Conservation (phyloP, 2,113 vertebrate species). For the Proteles cristata region DNA sequence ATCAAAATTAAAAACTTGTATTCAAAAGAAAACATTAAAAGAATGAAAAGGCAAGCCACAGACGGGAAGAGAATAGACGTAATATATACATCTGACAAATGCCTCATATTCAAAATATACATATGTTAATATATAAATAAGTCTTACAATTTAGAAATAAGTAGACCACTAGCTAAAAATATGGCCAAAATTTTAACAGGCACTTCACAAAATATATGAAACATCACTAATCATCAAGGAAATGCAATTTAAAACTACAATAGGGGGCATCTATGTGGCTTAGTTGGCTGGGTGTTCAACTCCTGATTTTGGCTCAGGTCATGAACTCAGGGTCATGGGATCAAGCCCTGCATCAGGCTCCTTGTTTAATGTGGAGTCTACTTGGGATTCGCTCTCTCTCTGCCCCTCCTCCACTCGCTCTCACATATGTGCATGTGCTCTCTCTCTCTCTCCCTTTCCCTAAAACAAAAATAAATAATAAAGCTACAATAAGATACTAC, state of each 20-base stretch:
- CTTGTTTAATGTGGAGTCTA: no score
- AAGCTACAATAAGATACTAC: background rate
- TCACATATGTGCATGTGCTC: no score
- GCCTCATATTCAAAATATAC: background rate
- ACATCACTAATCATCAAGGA: background rate
- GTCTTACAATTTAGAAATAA: background rate
- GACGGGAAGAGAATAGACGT: background rate
- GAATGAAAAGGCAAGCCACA: constrained; percentile 1
- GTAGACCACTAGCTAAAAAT: background rate
- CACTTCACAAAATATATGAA: background rate
- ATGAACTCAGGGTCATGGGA: no score
- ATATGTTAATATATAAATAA: background rate
- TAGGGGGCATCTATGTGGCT: no score
- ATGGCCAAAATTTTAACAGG: background rate
- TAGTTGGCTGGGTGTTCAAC: no score
- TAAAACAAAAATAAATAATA: no score
- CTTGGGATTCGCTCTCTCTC: no score
- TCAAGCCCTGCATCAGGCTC: no score
- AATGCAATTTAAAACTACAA: background rate
- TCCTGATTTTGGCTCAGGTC: no score
- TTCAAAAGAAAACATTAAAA: constrained; percentile 10
- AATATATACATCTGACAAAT: background rate
- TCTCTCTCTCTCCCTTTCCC: no score
- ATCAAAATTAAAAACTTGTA: background rate
- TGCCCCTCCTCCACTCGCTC: no score